Evolutionary conservation across 2,113 vertebrate species (phyloP), one percentile per base, ranked within the genome.

Genomic region (Pseudorasbora parva): DNA sequence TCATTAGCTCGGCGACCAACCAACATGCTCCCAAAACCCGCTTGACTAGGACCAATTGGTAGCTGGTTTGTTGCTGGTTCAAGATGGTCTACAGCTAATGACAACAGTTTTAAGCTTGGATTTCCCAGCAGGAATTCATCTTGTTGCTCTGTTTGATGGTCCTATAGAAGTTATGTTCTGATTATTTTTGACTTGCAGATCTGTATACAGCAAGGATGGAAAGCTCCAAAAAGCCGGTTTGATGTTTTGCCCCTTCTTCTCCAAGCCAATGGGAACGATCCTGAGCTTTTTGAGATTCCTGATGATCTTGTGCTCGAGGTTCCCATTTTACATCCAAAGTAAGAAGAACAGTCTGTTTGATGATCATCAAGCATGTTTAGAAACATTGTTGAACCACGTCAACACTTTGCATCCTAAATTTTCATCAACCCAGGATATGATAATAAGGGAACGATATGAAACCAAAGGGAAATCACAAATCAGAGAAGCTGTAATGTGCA

Each of bases 151-250:
- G 51, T 54, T 19, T 2, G 51, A 54, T 54, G 51, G 2, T 54
- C 17, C 17, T 2, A 54, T 19, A 54, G 51, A 54, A 54, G 17
- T 54, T 54, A 0, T 54, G 2, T 54, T 54, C 51, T 54, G n/a
- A 14, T 69, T 21, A 7, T 56, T 54, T 51, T 54, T 51, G 21
- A 15, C 23, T 73, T 19, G 0, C 66, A 99, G 98, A 96, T 99
- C 90, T 99, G 97, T 90, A 92, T 96, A n/a, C 97, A 98, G 91
- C 97, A 99, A 64, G 98, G 98, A 19, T 99, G 98, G 98, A 99
- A 99, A 84, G 94, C 96, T 0, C 96, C 97, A 0, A 91, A 92
- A 0, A 95, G 96, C 2, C 96, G 96, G 30, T 99, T 99, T 0
- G 98, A 99, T 0, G 92, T 99, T 82, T 94, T 99, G 71, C 98